phyloP scores from a whole-genome alignment of 1,140 invertebrate species.

The Nixonia krombeini region DNA sequence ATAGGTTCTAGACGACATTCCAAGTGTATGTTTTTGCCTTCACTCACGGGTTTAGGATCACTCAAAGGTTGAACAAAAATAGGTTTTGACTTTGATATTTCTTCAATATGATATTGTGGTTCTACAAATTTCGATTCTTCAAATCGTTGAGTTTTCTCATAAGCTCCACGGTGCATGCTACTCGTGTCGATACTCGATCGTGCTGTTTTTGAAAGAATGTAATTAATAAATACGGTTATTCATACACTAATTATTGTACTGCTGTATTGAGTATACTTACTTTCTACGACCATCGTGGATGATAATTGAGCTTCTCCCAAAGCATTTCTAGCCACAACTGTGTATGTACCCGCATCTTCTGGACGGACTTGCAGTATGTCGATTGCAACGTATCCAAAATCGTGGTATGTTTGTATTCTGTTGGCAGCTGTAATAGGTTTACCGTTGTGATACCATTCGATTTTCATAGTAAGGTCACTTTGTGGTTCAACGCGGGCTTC shows the following conservation, averaged over 20 bases:
- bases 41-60: constrained; percentile 85
- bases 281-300: constrained; percentile 88
- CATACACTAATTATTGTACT: constrained; percentile 14
- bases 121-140: constrained; percentile 90
- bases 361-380: constrained; percentile 91
- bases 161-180: constrained; percentile 87
- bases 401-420: constrained; percentile 92
- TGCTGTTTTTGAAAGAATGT: constrained; percentile 73
- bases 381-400: constrained; percentile 95
- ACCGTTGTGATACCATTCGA: constrained; percentile 94
- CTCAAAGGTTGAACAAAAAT: constrained; percentile 89
- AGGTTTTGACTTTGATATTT: constrained; percentile 93
- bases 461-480: constrained; percentile 88
- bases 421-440: constrained; percentile 86
- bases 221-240: constrained; percentile 30
- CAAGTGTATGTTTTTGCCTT: constrained; percentile 92
- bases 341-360: constrained; percentile 90
- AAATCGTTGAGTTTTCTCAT: constrained; percentile 89
- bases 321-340: constrained; percentile 90
- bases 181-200: constrained; percentile 89
- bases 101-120: constrained; percentile 90
- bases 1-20: constrained; percentile 93
- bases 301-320: constrained; percentile 87
- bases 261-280: constrained; percentile 73
- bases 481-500: constrained; percentile 95